A percentile compares a stretch with the other conserved stretches of the same genome.
Evolutionary conservation across 1,140 invertebrate species (phyloP).

Genomic region (Venustaconcha ellipsiformis): DNA sequence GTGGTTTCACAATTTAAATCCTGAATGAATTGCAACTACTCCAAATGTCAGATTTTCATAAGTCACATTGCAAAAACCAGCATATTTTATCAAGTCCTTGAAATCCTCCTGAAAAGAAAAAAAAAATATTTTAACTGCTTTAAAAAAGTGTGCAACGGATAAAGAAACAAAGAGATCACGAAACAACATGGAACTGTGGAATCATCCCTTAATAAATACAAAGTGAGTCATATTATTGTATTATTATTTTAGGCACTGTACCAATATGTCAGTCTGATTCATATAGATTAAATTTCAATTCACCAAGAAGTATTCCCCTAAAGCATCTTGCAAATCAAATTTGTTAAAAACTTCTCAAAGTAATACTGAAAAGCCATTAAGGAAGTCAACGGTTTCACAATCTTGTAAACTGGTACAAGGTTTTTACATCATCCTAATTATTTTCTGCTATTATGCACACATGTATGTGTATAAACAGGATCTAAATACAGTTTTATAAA

Average conservation of each 20-base stretch:
- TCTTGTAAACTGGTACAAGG: no score
- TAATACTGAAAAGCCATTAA: no score
- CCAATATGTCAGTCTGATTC: not conserved
- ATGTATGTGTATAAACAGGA: no score
- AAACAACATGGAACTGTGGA: not conserved
- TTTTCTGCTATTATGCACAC: no score
- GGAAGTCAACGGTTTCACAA: no score
- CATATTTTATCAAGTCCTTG: constrained; percentile 86
- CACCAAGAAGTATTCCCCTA: no score
- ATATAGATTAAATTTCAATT: not conserved
- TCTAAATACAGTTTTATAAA: no score
- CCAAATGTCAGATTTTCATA: constrained; percentile 94
- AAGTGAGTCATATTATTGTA: not conserved
- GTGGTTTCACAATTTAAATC: constrained; percentile 79
- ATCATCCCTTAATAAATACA: not conserved
- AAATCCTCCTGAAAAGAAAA: constrained; percentile 82
- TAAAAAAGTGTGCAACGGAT: not conserved
- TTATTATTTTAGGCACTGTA: not conserved
- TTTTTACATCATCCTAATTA: no score
- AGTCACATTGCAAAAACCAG: constrained; percentile 86
- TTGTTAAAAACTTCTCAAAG: no score
- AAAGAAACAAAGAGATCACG: not conserved
- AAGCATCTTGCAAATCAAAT: no score
- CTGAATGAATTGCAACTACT: constrained; percentile 92
- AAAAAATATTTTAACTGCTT: constrained; percentile 11